These are phyloP conservation scores for Pseudococcus jackbeardsleyi DNA, from an alignment of 2,888 invertebrate genomes.

Conservation along the genomic window DNA sequence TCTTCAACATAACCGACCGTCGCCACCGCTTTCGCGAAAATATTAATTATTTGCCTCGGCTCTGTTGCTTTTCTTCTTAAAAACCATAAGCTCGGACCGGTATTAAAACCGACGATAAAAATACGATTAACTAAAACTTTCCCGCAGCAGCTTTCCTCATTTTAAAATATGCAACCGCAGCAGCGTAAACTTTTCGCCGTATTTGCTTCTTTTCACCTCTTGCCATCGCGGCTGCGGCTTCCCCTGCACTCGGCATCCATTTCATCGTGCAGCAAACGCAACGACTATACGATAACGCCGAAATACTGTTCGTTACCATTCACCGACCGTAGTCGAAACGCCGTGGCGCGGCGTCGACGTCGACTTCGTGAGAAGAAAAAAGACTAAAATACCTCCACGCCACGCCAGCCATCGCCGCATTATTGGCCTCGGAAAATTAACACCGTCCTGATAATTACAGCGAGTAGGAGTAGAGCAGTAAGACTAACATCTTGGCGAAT, in stretches of 20 bases:
- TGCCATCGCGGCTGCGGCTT: background rate
- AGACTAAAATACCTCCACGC: background rate
- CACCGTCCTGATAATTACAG: background rate
- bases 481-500: background rate
- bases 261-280: background rate
- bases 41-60: conserved; percentile 35
- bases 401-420: background rate
- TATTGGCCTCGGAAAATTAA: no score
- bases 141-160: conserved; percentile 25
- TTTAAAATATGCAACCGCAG: conserved; percentile 43
- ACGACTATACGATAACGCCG: background rate
- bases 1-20: background rate
- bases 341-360: background rate
- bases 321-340: background rate
- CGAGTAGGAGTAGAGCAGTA: background rate
- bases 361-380: background rate
- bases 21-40: background rate
- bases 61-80: background rate
- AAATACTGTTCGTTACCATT: background rate
- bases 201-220: background rate
- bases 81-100: background rate
- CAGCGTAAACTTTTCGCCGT: conserved; percentile 26
- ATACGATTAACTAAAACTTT: conserved; percentile 34
- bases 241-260: background rate
- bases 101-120: conserved; percentile 40